Base-by-base conservation (phyloP, 2,797 vertebrate species). In the Synanceia verrucosa region DNA sequence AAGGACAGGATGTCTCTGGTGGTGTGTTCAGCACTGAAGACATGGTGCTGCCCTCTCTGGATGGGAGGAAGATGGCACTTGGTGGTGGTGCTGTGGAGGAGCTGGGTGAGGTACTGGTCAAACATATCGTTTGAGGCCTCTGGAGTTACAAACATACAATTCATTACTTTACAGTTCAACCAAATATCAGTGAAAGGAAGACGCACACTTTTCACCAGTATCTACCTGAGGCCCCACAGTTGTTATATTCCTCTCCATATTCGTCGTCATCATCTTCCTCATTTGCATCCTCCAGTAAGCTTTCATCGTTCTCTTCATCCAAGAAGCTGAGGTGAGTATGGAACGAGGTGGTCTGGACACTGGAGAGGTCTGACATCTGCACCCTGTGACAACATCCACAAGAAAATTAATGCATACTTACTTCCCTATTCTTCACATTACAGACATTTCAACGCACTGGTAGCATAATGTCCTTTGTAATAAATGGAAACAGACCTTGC, bases 331-430 rank as follows among this genome's bases (percentile, higher is more conserved):
- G 95, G 31, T 93, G 89, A 0, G 98, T 99, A 89, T 96, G 95
- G 85, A 97, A 99, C 5, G 98, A 99, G 2, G 98, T 99, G 50
- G 95, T 97, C 74, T 98, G 95, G 83, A 99, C 96, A 73, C 95
- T 96, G 19, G 96, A 94, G 4, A 99, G 93, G 60, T 94, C 95
- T 37, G 96, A 96, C 86, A 96, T 92, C 90, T 99, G 97, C 70
- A 99, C 96, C 86, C 98, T 99, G 84, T 3, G 71, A 79, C 37
- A 31, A 71, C 46, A 71, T 4, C 33, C 1, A 31, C 5, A 14
- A n/a, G n/a, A n/a, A n/a, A n/a, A n/a, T n/a, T n/a, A n/a, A n/a
- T n/a, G n/a, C n/a, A n/a, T n/a, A n/a, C n/a, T n/a, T n/a, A n/a
- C n/a, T n/a, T n/a, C n/a, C n/a, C n/a, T n/a, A n/a, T n/a, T n/a